A percentile compares a stretch with the other conserved stretches of the same genome.
Evolutionary conservation across 64 coral and sea anemone species (phyloP).

Genomic region (Catalaphyllia jardinei): DNA sequence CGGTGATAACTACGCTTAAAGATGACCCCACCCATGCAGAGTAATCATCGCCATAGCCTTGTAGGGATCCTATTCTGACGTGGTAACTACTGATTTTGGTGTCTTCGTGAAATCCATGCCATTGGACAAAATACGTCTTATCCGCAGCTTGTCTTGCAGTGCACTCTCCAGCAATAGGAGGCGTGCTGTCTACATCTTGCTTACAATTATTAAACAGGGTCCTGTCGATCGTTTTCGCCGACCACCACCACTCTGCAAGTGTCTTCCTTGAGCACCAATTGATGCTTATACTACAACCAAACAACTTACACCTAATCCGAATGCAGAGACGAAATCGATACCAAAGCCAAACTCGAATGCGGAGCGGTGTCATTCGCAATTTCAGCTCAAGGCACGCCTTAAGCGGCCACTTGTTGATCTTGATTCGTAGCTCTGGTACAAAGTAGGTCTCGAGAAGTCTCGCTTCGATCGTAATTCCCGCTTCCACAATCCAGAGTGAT

Average conservation of each 20-base stretch:
- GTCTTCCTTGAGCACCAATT: conserved; percentile 96
- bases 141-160: conserved; percentile 81
- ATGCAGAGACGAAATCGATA: conserved; percentile 90
- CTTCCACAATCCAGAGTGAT: conserved; percentile 70
- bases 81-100: conserved; percentile 75
- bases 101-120: conserved; percentile 89
- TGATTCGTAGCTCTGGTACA: conserved; percentile 81
- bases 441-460: conserved; percentile 89
- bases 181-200: conserved; percentile 75
- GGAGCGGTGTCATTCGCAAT: conserved; percentile 88
- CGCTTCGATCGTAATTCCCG: conserved; percentile 91
- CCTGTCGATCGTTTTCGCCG: conserved; percentile 72
- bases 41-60: conserved; percentile 89
- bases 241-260: conserved; percentile 96
- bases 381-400: conserved; percentile 85
- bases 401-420: conserved; percentile 90
- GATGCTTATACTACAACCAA: conserved; percentile 77
- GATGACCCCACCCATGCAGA: conserved; percentile 61
- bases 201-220: conserved; percentile 85
- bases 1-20: conserved; percentile 58
- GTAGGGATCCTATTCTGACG: conserved; percentile 88
- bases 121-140: conserved; percentile 84
- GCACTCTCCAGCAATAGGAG: conserved; percentile 76
- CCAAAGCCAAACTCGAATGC: conserved; percentile 95
- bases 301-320: conserved; percentile 66